Evolutionary conservation across 2,797 vertebrate genomes (phyloP).

Genomic region (Otolemur crassicaudatus): DNA sequence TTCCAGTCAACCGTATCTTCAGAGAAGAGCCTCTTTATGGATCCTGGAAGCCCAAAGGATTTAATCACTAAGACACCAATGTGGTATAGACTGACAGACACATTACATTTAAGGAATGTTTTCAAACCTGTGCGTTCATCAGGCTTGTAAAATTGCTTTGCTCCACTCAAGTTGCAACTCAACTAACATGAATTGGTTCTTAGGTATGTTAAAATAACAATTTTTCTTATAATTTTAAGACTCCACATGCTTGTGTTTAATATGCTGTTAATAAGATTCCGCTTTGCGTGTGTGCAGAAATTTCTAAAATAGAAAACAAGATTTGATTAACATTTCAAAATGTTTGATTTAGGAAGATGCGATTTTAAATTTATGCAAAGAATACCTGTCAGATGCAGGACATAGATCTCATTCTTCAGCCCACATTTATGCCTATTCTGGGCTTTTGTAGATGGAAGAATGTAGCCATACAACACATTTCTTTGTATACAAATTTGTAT

Average conservation of each 20-base stretch:
- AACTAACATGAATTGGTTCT: neutral
- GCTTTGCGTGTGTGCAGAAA: neutral
- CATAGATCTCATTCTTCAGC: neutral
- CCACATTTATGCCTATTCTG: neutral
- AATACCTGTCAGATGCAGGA: neutral
- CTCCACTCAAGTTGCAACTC: neutral
- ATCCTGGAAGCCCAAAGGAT: neutral
- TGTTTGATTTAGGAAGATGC: neutral
- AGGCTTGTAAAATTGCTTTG: neutral
- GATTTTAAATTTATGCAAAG: neutral
- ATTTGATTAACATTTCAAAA: conserved; percentile 44
- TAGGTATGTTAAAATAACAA: neutral
- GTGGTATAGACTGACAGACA: neutral
- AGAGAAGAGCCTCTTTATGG: neutral
- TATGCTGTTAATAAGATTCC: neutral
- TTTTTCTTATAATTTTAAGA: neutral
- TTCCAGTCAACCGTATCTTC: conserved; percentile 23
- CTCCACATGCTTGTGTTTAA: neutral
- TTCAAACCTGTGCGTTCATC: neutral
- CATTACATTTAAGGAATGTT: neutral
- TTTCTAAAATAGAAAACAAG: conserved; percentile 29
- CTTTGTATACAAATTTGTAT: no score
- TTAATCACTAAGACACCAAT: neutral
- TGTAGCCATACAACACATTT: neutral
- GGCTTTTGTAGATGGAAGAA: neutral